Evolutionary conservation across 2,113 vertebrate genomes (phyloP), one percentile per base, ranked within the genome.

Genomic region (Asarcornis scutulata): DNA sequence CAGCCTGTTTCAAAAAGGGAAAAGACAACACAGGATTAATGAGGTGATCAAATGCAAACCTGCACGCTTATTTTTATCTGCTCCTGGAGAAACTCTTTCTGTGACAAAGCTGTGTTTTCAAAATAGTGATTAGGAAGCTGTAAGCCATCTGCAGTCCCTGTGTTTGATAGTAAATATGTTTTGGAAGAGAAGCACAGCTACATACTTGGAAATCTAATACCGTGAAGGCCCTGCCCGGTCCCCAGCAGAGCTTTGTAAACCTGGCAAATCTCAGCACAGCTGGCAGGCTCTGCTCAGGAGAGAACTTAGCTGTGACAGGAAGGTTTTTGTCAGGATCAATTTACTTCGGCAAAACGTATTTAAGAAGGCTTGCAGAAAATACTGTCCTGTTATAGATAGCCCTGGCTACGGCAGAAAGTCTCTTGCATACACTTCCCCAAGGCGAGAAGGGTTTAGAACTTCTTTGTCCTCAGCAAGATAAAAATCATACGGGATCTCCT

Each of bases 401-500:
- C 69, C 44, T 64, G 89, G 69, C 32, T 88, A 53, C 56, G 34
- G 62, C 6, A 69, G 89, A 93, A n/a, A 86, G 38, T 62, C 94
- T 83, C 75, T 81, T 86, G 94, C 55, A 60, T 60, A 27, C 71
- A 60, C 14, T 81, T 91, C 17, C 50, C n/a, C 11, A 88, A 86
- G 96, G 58, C 79, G 85, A 89, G 72, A 84, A 76, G 63, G 31
- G 56, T 93, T 93, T 91, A 89, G 60, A 56, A 52, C 46, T 89
- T 67, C 83, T 86, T 89, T 84, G 83, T 83, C 78, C 38, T 76
- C 95, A 88, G 93, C 72, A 59, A 92, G 86, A 92, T 38, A 85
- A 93, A 83, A 96, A 93, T 36, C 2, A 0, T 29, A 79, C 26
- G 59, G 5, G 76, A 73, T 21, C 88, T 44, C 29, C 50, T 58